phyloP scores from a whole-genome alignment of 2,888 invertebrate species.

The Exephanes ischioxanthus region DNA sequence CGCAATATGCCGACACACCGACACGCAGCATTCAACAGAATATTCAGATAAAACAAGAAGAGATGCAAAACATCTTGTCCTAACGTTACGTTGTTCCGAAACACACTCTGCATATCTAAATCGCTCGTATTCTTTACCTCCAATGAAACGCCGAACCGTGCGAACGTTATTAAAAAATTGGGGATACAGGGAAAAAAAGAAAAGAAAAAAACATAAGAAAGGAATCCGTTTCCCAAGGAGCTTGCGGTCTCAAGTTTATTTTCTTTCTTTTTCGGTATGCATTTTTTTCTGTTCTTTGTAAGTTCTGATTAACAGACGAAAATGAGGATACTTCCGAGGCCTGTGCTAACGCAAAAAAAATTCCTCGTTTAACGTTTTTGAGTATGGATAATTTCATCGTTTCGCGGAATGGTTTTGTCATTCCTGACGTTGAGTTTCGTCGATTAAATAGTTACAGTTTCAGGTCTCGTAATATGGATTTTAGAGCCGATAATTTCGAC shows the following conservation, averaged over 20 bases:
- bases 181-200: neutral
- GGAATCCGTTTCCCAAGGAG: conserved; percentile 25
- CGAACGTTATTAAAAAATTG: conserved; percentile 5
- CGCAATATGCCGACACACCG: conserved; percentile 10
- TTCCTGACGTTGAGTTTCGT: conserved; percentile 23
- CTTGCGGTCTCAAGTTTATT: conserved; percentile 22
- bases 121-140: conserved; percentile 66
- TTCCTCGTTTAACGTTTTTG: conserved; percentile 35
- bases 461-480: neutral
- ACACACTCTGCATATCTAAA: conserved; percentile 68
- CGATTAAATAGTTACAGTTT: neutral
- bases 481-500: conserved; percentile 22
- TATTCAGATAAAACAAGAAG: conserved; percentile 39
- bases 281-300: conserved; percentile 27
- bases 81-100: conserved; percentile 65
- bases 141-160: conserved; percentile 22
- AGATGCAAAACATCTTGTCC: conserved; percentile 62
- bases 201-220: conserved; percentile 4
- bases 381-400: conserved; percentile 13
- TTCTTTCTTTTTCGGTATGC: conserved; percentile 1
- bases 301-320: conserved; percentile 36
- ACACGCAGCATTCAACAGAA: conserved; percentile 34
- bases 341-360: conserved; percentile 2
- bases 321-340: conserved; percentile 19
- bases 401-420: conserved; percentile 36